A percentile compares a stretch with the other conserved stretches of the same genome.
phyloP scores from a whole-genome alignment of 2,113 vertebrate genomes.

The Emydocephalus ijimae region DNA sequence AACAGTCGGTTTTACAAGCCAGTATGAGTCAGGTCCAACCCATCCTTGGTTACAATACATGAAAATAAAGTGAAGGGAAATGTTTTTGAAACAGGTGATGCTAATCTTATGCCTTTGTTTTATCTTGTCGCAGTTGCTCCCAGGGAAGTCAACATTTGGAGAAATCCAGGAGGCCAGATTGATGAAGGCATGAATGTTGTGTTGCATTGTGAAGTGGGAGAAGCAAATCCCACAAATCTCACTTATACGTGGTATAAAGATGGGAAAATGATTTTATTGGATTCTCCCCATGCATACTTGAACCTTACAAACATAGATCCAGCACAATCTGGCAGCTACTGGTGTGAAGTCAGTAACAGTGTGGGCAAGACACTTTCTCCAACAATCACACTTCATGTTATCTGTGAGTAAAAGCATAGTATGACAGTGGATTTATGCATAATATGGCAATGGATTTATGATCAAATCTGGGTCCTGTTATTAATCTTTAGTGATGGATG shows the following conservation, averaged over 20 bases:
- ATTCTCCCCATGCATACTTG: not conserved
- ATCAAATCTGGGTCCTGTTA: not conserved
- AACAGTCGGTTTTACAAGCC: not conserved
- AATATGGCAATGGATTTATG: not conserved
- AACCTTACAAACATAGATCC: not conserved
- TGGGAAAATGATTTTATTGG: not conserved
- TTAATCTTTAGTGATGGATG: not conserved
- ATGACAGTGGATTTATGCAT: not conserved
- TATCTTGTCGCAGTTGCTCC: conserved; percentile 4
- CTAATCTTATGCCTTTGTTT: not conserved
- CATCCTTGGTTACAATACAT: not conserved
- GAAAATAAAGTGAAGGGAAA: not conserved
- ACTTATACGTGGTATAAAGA: not conserved
- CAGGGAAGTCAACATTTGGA: not conserved
- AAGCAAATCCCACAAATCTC: not conserved
- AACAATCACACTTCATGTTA: not conserved
- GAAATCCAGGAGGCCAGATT: not conserved
- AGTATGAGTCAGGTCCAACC: not conserved
- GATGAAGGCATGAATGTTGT: not conserved
- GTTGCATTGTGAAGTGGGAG: not conserved
- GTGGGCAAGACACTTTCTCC: not conserved
- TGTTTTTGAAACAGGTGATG: not conserved
- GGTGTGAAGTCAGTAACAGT: not conserved
- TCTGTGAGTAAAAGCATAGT: not conserved
- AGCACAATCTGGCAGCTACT: not conserved